Base-by-base conservation (phyloP, 2,113 vertebrate species). In the Ciconia stormi region DNA sequence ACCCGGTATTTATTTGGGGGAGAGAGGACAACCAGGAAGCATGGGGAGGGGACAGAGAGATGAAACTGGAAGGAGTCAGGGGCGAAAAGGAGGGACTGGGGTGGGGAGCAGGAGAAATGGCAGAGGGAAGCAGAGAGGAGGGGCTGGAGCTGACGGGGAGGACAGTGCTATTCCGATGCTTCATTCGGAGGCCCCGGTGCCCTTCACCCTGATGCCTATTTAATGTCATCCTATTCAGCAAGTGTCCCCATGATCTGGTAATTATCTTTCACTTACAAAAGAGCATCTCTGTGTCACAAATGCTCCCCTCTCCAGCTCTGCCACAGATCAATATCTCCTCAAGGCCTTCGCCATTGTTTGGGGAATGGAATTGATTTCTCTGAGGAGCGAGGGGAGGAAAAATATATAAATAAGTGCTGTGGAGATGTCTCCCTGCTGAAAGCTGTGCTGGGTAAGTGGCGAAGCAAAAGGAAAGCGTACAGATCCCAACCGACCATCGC, bases 181-280 rank as follows among this genome's bases (percentile, higher is more conserved):
- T 93, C 71, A 89, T 86, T 94, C 69, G 0, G 25, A 90, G 82
- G 76, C 76, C 49, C 44, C 11, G 16, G 29, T 87, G 94, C 94
- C 97, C 96, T 97, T 98, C 97, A 97, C 97, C 97, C 96, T 89
- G 95, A 96, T 86, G 92, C 97, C 92, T 96, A 76, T 97, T 97
- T 97, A 97, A 97, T 97, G 85, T 94, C 91, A 95, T 94, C 89
- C 96, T 95, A 97, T 98, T 97, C 97, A 97, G 95, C 76, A 94
- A 97, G 90, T 70, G 96, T 95, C 92, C 97, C 82, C 90, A 97
- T 98, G 97, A 97, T 97, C 97, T 95, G 94, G 96, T 97, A 98
- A 98, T 98, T 98, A 98, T 97, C 97, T 97, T 98, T 96, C 85
- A 89, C 94, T 96, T 95, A 98, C 94, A 98, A 98, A 98, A 98